phyloP scores from a whole-genome alignment of 2,888 invertebrate genomes.

The Caenorhabditis sulstoni region DNA sequence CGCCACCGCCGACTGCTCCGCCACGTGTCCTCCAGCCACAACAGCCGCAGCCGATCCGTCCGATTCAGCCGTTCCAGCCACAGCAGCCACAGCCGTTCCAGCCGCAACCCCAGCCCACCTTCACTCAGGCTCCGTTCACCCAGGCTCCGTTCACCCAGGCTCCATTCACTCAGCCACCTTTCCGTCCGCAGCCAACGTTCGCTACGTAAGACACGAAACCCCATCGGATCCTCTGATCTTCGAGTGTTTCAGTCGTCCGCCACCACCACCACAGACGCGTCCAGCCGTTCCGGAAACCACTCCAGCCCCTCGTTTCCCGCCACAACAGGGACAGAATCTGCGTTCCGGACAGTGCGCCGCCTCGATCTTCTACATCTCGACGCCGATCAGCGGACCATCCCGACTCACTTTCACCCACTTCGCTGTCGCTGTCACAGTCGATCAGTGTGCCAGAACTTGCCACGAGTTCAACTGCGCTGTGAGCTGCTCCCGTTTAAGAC shows the following conservation, averaged over 20 bases:
- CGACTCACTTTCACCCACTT: slow-evolving; percentile 79
- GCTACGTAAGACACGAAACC: slow-evolving; percentile 13
- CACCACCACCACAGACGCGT: slow-evolving; percentile 29
- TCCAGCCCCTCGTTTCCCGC: slow-evolving; percentile 65
- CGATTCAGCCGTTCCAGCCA: slow-evolving; percentile 58
- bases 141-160: slow-evolving; percentile 46
- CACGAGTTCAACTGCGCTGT: slow-evolving; percentile 80
- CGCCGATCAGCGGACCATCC: slow-evolving; percentile 73
- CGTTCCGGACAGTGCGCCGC: slow-evolving; percentile 72
- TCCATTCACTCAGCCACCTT: slow-evolving; percentile 65
- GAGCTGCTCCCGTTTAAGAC: slow-evolving; percentile 13
- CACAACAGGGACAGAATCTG: slow-evolving; percentile 61
- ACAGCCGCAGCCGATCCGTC: slow-evolving; percentile 57
- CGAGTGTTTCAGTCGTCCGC: slow-evolving; percentile 31
- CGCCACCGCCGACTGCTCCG: slow-evolving; percentile 56
- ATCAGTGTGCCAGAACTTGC: slow-evolving; percentile 80
- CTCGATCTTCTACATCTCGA: slow-evolving; percentile 78
- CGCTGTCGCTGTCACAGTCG: slow-evolving; percentile 80
- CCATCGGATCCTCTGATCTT: neutral
- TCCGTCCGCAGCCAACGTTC: slow-evolving; percentile 61
- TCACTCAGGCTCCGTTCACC: slow-evolving; percentile 31
- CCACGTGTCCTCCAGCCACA: slow-evolving; percentile 57
- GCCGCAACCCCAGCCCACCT: slow-evolving; percentile 33
- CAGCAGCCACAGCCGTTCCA: slow-evolving; percentile 51
- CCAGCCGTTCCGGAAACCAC: slow-evolving; percentile 35